Evolutionary conservation across 2,888 invertebrate genomes (phyloP), one percentile per base, ranked within the genome.

Genomic region (Himalopsyche anomala): DNA sequence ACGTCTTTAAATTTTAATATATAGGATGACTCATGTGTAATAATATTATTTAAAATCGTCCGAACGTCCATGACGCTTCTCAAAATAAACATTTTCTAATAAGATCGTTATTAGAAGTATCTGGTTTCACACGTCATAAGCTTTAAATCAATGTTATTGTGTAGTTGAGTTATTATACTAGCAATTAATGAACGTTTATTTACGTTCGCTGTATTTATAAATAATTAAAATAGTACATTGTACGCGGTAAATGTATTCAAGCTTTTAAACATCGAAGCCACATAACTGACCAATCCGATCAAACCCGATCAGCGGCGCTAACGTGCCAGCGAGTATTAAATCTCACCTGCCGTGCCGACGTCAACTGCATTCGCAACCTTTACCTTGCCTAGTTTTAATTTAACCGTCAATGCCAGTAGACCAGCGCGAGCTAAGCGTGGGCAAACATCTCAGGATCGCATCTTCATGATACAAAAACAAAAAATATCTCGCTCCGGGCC

Each of bases 351-450:
- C 69, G 42, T 17, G 83, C 42, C 62, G 74, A 83, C 83, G 69
- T 45, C 38, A 83, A 15, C n/a, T 17, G 42, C 56, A 38, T 38
- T 80, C 81, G 38, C 62, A 86, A 86, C 86, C 86, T 86, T 86
- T 84, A 86, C 86, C 86, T 86, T 86, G 83, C 40, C 19, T 54
- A 79, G 84, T 69, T 82, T 84, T 69, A 83, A 84, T 28, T 84
- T 80, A 74, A 80, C 38, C 69, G n/a, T 79, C 84, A 84, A 86
- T 86, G 86, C 86, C 86, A 86, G 82, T 51, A 45, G 69, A 62
- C 85, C 11, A 54, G 15, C 38, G 40, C 80, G 79, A 28, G 69
- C 54, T 84, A 45, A 51, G 42, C 81, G 84, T 80, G 42, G 84
- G 38, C 56, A 84, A 54, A 51, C 38, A 80, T 56, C 69, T 62